phyloP scores from a whole-genome alignment of 2,888 invertebrate species.

The Volucella inanis region DNA sequence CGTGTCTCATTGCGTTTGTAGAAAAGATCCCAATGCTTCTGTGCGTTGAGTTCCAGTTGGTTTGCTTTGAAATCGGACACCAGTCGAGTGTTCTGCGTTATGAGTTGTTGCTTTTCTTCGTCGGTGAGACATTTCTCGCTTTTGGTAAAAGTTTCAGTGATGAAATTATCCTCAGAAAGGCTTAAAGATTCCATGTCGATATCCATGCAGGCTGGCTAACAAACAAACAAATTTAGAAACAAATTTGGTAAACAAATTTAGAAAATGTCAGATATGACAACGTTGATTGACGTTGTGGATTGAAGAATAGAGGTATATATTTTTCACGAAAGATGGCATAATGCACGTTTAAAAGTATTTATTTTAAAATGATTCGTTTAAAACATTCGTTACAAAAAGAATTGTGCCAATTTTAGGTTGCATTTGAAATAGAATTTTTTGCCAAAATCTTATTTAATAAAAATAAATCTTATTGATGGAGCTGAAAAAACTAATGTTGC shows the following conservation, averaged over 20 bases:
- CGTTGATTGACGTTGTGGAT: background rate
- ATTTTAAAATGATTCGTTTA: background rate
- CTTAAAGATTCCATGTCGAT: slow-evolving; percentile 25
- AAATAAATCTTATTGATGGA: too few relatives aligned
- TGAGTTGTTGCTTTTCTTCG: slow-evolving; percentile 86
- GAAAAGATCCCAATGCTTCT: slow-evolving; percentile 97
- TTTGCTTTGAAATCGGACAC: slow-evolving; percentile 89
- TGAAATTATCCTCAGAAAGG: slow-evolving; percentile 34
- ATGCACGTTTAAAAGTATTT: background rate
- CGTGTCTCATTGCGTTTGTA: slow-evolving; percentile 96
- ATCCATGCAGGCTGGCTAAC: background rate
- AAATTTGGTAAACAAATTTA: slow-evolving; percentile 38
- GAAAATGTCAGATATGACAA: slow-evolving; percentile 32
- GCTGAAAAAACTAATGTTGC: too few relatives aligned
- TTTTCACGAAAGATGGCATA: slow-evolving; percentile 2
- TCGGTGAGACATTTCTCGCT: slow-evolving; percentile 81
- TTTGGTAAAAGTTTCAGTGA: slow-evolving; percentile 76
- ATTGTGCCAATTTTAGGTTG: too few relatives aligned
- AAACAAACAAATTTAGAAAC: too few relatives aligned
- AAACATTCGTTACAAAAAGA: background rate
- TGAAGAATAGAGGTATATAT: background rate
- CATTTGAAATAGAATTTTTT: too few relatives aligned
- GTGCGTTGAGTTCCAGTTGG: slow-evolving; percentile 91
- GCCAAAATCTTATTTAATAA: too few relatives aligned
- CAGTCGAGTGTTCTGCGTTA: slow-evolving; percentile 87